Conservation (phyloP, 2,113 vertebrate genomes). For the Varanus komodoensis region DNA sequence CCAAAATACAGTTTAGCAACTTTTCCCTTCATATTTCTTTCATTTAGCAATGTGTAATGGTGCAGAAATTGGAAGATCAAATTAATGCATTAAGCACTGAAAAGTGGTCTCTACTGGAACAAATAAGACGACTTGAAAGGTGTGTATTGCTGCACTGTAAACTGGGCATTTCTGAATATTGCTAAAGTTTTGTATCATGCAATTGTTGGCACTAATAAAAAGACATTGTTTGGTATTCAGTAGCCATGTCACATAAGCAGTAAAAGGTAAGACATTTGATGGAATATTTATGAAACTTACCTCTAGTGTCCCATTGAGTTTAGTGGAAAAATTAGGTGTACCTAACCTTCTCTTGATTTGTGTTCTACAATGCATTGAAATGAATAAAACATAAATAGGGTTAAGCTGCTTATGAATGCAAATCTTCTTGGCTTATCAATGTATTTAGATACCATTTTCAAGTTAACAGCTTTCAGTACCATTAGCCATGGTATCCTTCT, state of each 20-base stretch:
- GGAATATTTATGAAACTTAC: neutral
- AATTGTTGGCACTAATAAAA: neutral
- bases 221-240: neutral
- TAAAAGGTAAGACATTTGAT: neutral
- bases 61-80: conserved; percentile 96
- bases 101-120: conserved; percentile 91
- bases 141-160: conserved; percentile 65
- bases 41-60: conserved; percentile 87
- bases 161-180: neutral
- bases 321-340: neutral
- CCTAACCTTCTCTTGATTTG: neutral
- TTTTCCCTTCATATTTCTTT: conserved; percentile 60
- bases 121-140: conserved; percentile 96
- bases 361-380: neutral
- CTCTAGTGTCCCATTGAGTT: neutral
- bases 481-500: neutral
- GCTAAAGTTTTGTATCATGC: neutral
- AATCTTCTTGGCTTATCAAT: conserved; percentile 15
- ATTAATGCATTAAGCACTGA: conserved; percentile 92
- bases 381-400: neutral
- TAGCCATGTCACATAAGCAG: neutral
- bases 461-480: neutral
- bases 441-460: conserved; percentile 10
- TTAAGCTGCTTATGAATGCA: neutral
- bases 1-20: conserved; percentile 41